Conservation (phyloP, 2,797 vertebrate species). For the Rhinichthys osculus region DNA sequence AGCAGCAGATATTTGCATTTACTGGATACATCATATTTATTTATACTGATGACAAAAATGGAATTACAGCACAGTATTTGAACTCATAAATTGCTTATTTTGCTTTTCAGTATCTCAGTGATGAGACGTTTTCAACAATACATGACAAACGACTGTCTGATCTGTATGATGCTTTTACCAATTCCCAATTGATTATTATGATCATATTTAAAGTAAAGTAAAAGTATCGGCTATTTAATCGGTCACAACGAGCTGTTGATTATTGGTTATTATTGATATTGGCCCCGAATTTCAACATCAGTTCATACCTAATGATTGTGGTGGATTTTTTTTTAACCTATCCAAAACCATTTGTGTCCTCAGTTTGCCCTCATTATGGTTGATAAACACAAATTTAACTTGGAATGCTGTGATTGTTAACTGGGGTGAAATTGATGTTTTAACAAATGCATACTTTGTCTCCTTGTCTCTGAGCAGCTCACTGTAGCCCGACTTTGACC, state of each 20-base stretch:
- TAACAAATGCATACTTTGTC: constrained; percentile 5
- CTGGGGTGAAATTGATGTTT: constrained; percentile 8
- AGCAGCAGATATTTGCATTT: not conserved
- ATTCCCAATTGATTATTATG: not conserved
- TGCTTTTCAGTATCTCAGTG: not conserved
- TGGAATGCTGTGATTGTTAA: constrained; percentile 19
- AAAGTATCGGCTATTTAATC: not conserved
- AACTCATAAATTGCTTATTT: not conserved
- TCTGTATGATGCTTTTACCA: not conserved
- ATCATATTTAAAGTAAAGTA: not conserved
- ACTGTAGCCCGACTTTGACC: constrained; percentile 9
- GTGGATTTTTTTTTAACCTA: not conserved
- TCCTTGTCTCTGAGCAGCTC: not conserved
- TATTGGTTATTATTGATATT: not conserved
- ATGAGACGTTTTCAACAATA: not conserved
- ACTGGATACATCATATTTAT: not conserved
- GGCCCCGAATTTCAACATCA: not conserved
- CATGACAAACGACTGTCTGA: not conserved
- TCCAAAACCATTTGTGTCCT: not conserved
- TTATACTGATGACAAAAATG: not conserved
- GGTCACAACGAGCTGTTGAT: not conserved
- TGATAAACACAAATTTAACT: not conserved
- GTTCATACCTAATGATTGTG: not conserved
- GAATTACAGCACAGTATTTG: not conserved
- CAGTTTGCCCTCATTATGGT: constrained; percentile 13